Base-by-base conservation (phyloP, 2,113 vertebrate species). In the Halcyon senegalensis region DNA sequence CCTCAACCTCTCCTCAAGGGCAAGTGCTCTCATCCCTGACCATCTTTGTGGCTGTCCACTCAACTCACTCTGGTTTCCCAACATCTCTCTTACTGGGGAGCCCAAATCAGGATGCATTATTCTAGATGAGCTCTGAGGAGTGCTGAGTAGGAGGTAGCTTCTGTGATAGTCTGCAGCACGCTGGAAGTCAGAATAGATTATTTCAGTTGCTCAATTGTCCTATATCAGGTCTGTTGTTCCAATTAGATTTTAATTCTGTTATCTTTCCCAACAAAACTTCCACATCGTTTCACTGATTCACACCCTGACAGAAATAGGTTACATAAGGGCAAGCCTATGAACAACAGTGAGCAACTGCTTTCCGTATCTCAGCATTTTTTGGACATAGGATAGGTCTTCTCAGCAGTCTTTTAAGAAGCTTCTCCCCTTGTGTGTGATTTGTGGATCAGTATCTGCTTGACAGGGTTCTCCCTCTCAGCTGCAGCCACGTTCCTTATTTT, bases 51-150 rank as follows among this genome's bases (percentile, higher is more conserved):
- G 17, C 28, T 37, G 20, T 59, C 46, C n/a, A 15, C 37, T 66
- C 58, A 62, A 8, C 50, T 48, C 28, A 58, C 8, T 74, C 35
- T 39, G 17, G 13, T 67, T 78, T 46, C 43, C 33, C 55, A 44
- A 15, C 28, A 48, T 25, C 31, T 50, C 28, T 50, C n/a, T 51
- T 67, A 20, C 16, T 27, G 51, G 25, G 19, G 6, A 66, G 13
- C 43, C 60, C 39, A 2, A 53, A 68, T 5, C 0, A 0, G 5
- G 8, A 35, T 37, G 27, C 41, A 0, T 69, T 55, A 31, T 44
- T 90, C n/a, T 67, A 21, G 16, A 20, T 18, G 11, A 11, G 43
- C 19, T 43, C 35, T 23, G 39, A n/a, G 43, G 13, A 84, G 11
- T 50, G n/a, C 13, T 7, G 41, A 28, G 19, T 23, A 39, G 16